These are phyloP conservation scores for Acanthurus tractus DNA, from an alignment of 2,797 vertebrate species.

Conservation along the genomic window DNA sequence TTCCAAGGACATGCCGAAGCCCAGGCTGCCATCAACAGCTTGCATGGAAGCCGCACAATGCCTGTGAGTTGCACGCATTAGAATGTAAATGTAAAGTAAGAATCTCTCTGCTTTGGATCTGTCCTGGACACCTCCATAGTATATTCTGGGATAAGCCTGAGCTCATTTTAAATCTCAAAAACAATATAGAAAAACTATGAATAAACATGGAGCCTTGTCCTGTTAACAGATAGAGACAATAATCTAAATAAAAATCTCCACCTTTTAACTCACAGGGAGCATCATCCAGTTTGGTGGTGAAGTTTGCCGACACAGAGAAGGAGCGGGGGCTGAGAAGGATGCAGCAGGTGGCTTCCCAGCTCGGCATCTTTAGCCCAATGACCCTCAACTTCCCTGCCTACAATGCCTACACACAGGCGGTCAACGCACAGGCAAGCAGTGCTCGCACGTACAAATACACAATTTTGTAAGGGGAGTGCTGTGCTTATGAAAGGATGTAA, in stretches of 20 bases:
- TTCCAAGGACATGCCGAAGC: constrained; percentile 94
- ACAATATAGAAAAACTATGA: constrained; percentile 44
- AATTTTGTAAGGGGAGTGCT: constrained; percentile 66
- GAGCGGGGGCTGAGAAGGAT: constrained; percentile 93
- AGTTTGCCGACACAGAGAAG: constrained; percentile 96
- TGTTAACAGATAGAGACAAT: constrained; percentile 27
- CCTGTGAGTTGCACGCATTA: constrained; percentile 83
- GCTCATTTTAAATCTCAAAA: constrained; percentile 34
- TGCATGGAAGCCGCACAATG: constrained; percentile 94
- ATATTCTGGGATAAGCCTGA: constrained; percentile 11
- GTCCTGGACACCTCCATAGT: background rate
- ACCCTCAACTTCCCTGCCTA: constrained; percentile 95
- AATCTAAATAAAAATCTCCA: background rate
- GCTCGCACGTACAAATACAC: constrained; percentile 33
- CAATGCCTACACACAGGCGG: constrained; percentile 95
- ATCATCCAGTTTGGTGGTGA: constrained; percentile 96
- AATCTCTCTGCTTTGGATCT: constrained; percentile 23
- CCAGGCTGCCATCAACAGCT: constrained; percentile 93
- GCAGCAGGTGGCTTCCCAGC: constrained; percentile 95
- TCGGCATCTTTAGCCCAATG: constrained; percentile 95
- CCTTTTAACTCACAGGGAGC: constrained; percentile 85
- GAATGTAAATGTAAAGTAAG: background rate
- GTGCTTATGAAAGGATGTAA: constrained; percentile 83
- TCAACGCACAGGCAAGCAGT: constrained; percentile 82
- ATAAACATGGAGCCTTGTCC: constrained; percentile 30